Evolutionary conservation across 2,113 vertebrate species (phyloP).

Genomic region (Paralichthys olivaceus): DNA sequence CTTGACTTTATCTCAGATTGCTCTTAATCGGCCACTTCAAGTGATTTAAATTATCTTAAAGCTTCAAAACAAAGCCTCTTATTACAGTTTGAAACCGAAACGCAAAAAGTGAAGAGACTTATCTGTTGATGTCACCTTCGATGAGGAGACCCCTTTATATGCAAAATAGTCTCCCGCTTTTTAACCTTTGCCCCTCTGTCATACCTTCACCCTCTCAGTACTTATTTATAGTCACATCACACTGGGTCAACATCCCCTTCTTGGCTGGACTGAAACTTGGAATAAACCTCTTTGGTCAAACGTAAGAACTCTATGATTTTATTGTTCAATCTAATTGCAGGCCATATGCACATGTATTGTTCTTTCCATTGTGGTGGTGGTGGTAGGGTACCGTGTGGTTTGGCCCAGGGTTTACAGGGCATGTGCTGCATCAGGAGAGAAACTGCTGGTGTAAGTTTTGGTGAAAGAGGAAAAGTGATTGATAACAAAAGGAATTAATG

Average conservation of each 20-base stretch:
- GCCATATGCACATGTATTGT: background rate
- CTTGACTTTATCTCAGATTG: too few species aligned
- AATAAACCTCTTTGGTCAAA: background rate
- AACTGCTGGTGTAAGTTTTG: background rate
- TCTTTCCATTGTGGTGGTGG: background rate
- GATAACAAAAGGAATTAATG: too few species aligned
- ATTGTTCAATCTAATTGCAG: background rate
- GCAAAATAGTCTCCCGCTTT: slow-evolving; percentile 22
- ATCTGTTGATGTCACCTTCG: slow-evolving; percentile 3
- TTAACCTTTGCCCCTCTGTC: background rate
- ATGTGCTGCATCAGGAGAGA: background rate
- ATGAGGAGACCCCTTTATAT: slow-evolving; percentile 38
- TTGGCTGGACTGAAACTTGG: background rate
- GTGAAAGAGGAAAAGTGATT: background rate
- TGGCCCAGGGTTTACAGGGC: background rate
- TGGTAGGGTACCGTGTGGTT: background rate
- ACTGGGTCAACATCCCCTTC: background rate
- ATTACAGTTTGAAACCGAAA: background rate
- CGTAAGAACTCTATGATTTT: slow-evolving; percentile 15
- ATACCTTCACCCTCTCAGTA: background rate
- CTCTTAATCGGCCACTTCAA: too few species aligned
- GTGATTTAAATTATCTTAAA: background rate
- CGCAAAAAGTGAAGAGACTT: background rate
- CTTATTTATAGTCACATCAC: background rate
- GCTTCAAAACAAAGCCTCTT: background rate